A percentile compares a stretch with the other conserved stretches of the same genome.
Conservation (phyloP, 2,797 vertebrate genomes). For the Psittacula echo region DNA sequence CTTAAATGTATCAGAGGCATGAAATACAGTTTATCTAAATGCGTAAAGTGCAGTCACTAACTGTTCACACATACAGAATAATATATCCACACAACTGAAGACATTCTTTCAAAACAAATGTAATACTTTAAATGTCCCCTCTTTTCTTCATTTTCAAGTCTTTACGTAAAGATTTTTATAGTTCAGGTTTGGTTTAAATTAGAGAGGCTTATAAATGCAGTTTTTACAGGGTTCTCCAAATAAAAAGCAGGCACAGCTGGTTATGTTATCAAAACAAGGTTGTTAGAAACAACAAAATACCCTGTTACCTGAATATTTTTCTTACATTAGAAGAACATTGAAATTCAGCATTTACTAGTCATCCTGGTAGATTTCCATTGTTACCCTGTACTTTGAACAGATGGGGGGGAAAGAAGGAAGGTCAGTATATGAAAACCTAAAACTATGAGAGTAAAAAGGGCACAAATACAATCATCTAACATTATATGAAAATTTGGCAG, state of each 20-base stretch:
- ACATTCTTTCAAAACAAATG: constrained; percentile 45
- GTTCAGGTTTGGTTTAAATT: constrained; percentile 54
- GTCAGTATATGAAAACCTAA: constrained; percentile 29
- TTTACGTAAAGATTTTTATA: constrained; percentile 39
- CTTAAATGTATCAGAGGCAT: constrained; percentile 38
- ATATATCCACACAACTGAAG: constrained; percentile 47
- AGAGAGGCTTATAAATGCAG: constrained; percentile 51
- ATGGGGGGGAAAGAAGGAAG: not conserved
- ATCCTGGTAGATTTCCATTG: constrained; percentile 23
- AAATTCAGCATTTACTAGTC: constrained; percentile 63
- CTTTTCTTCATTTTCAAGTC: constrained; percentile 40
- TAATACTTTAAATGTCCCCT: constrained; percentile 13
- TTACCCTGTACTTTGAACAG: constrained; percentile 73
- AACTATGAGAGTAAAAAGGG: constrained; percentile 63
- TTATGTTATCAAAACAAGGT: constrained; percentile 65
- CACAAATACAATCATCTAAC: constrained; percentile 57
- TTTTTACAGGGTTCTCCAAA: constrained; percentile 66
- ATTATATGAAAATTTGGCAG: constrained; percentile 69
- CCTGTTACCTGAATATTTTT: constrained; percentile 76
- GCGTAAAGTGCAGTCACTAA: constrained; percentile 57
- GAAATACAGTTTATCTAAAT: constrained; percentile 58
- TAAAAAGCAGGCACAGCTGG: constrained; percentile 80
- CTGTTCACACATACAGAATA: constrained; percentile 31
- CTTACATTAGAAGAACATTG: constrained; percentile 43
- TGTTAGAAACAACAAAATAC: constrained; percentile 72